A percentile compares a stretch with the other conserved stretches of the same genome.
Evolutionary conservation across 37 sponge, comb jelly and placozoan genomes (phyloP).

Genomic region (Axinella damicornis): DNA sequence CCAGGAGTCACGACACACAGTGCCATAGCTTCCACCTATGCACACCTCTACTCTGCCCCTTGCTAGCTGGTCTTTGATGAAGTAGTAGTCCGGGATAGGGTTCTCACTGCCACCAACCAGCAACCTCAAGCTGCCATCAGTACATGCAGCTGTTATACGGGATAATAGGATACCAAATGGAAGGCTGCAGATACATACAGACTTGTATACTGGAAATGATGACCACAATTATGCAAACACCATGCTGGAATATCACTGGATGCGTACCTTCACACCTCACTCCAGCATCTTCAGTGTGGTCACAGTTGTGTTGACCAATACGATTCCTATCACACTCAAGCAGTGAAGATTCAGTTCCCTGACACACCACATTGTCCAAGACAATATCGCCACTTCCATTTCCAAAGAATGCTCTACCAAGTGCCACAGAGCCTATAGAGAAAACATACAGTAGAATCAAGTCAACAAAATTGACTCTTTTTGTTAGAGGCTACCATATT

Average conservation of each 20-base stretch:
- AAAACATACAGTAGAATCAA: too few species aligned
- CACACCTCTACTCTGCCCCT: slow-evolving; percentile 26
- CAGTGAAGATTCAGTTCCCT: slow-evolving; percentile 38
- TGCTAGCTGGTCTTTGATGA: slow-evolving; percentile 1
- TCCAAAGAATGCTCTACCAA: slow-evolving; percentile 26
- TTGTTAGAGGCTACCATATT: too few species aligned
- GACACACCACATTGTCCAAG: slow-evolving; percentile 41
- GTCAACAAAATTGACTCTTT: too few species aligned
- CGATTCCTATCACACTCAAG: slow-evolving; percentile 10
- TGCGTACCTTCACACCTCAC: slow-evolving; percentile 16
- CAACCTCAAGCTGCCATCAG: too few species aligned
- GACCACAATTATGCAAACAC: too few species aligned
- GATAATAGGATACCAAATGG: too few species aligned
- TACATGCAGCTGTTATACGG: too few species aligned
- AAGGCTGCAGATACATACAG: too few species aligned
- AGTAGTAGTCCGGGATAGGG: neutral
- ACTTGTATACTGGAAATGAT: too few species aligned
- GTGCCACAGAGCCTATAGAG: neutral
- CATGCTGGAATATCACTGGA: too few species aligned
- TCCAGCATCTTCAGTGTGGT: slow-evolving; percentile 20
- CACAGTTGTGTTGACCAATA: slow-evolving; percentile 7
- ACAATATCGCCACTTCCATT: slow-evolving; percentile 14
- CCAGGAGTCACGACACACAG: slow-evolving; percentile 3
- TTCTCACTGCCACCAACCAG: neutral
- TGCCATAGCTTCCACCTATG: slow-evolving; percentile 11